phyloP scores from a whole-genome alignment of 1,140 invertebrate species.

The Bradynema listronoti region DNA sequence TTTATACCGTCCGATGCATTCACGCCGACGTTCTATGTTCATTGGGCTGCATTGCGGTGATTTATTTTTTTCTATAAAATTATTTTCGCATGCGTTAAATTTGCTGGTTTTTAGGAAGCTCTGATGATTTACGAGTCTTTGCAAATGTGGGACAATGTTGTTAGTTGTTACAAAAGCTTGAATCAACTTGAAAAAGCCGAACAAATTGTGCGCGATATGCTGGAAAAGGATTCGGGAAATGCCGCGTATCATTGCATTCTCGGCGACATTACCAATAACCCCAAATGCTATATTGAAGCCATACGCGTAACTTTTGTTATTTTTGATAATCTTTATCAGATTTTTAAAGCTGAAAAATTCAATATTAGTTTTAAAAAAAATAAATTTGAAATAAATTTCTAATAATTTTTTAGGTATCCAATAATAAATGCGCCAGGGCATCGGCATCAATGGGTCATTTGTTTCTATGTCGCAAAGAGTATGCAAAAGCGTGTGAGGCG shows the following conservation, averaged over 20 bases:
- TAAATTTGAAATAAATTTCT: too few relatives aligned
- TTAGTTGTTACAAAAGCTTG: slow-evolving; percentile 20
- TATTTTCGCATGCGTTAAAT: too few relatives aligned
- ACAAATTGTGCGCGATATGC: slow-evolving; percentile 15
- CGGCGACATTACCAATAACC: slow-evolving; percentile 24
- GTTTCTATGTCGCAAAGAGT: slow-evolving; percentile 19
- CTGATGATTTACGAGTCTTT: slow-evolving; percentile 25
- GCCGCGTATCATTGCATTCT: slow-evolving; percentile 23
- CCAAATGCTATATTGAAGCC: slow-evolving; percentile 23
- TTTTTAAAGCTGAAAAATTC: too few relatives aligned
- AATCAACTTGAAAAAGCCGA: slow-evolving; percentile 29
- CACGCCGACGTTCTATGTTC: slow-evolving; percentile 29
- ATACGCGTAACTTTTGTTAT: slow-evolving; percentile 12
- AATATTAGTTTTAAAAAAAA: too few relatives aligned
- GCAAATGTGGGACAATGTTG: slow-evolving; percentile 25
- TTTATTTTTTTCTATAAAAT: background rate
- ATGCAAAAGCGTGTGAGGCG: slow-evolving; percentile 5
- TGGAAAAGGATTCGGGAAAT: slow-evolving; percentile 14
- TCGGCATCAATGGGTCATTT: slow-evolving; percentile 13
- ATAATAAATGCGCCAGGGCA: slow-evolving; percentile 14
- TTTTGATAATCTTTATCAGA: too few relatives aligned
- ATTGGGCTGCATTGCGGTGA: slow-evolving; percentile 27
- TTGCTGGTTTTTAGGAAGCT: slow-evolving; percentile 12
- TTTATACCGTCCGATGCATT: slow-evolving; percentile 18
- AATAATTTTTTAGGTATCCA: slow-evolving; percentile 12